A percentile compares a stretch with the other conserved stretches of the same genome.
Evolutionary conservation across 1,140 invertebrate species (phyloP).

Genomic region (Drosophila nebulosa): DNA sequence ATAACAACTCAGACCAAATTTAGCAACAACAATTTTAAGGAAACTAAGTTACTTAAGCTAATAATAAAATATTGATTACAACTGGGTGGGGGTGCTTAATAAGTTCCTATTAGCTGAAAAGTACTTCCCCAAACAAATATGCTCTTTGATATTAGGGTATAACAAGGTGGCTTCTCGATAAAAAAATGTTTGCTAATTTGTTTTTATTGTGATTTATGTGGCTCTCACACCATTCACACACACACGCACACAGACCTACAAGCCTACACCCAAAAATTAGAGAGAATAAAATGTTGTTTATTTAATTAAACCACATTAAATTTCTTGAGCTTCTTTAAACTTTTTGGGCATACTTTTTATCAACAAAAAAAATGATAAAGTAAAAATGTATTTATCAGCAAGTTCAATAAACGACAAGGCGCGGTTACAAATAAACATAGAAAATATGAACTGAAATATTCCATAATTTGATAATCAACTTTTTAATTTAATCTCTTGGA

Average conservation of each 20-base stretch:
- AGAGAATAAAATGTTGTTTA: neutral
- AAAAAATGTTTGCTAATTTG: conserved; percentile 66
- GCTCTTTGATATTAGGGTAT: neutral
- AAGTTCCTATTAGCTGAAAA: too few relatives aligned
- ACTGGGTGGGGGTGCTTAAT: too few relatives aligned
- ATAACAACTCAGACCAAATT: too few relatives aligned
- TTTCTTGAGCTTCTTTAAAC: neutral
- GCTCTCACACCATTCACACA: neutral
- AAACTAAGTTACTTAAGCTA: too few relatives aligned
- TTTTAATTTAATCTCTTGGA: neutral
- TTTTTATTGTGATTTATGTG: conserved; percentile 77
- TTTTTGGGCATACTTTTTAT: neutral
- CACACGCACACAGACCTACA: too few relatives aligned
- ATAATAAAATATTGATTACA: too few relatives aligned
- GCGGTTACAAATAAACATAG: neutral
- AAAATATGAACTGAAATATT: neutral
- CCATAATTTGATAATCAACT: neutral
- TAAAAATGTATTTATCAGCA: neutral
- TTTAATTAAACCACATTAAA: conserved; percentile 1
- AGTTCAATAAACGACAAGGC: neutral
- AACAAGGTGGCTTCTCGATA: conserved; percentile 51
- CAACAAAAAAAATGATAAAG: neutral
- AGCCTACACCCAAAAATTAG: neutral
- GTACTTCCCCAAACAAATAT: neutral
- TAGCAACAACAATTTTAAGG: too few relatives aligned